phyloP scores from a whole-genome alignment of 2,113 vertebrate species.

The Narcine bancroftii region DNA sequence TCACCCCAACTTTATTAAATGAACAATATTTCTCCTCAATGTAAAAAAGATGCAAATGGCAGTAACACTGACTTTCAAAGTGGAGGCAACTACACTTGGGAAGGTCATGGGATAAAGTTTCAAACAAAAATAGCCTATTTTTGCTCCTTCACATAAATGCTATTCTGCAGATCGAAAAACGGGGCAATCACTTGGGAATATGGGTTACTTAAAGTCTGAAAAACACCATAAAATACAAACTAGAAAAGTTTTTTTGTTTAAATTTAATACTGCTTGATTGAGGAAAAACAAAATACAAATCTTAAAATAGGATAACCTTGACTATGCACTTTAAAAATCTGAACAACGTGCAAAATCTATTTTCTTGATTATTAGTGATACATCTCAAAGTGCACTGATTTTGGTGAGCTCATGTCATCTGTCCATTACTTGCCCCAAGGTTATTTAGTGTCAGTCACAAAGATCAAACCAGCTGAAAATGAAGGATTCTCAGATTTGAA shows the following conservation, averaged over 20 bases:
- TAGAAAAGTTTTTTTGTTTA: not conserved
- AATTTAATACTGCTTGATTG: not conserved
- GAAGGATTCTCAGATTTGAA: not conserved
- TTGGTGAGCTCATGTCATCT: not conserved
- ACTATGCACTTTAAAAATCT: no score
- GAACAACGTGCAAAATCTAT: not conserved
- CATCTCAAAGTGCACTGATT: not conserved
- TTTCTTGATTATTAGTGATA: not conserved
- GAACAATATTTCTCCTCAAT: not conserved
- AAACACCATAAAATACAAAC: no score
- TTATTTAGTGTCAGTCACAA: not conserved
- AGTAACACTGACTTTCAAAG: no score
- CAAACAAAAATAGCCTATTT: no score
- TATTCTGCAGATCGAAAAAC: no score
- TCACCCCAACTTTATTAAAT: not conserved
- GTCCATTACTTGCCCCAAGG: not conserved
- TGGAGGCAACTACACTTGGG: no score
- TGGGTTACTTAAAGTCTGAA: no score
- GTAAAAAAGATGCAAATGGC: no score
- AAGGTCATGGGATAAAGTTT: no score
- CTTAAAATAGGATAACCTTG: not conserved
- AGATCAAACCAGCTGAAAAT: not conserved
- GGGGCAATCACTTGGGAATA: no score
- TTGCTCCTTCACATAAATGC: no score
- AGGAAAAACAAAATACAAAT: not conserved